Conservation (phyloP, 2,113 vertebrate genomes). For the Gobiocypris rarus region DNA sequence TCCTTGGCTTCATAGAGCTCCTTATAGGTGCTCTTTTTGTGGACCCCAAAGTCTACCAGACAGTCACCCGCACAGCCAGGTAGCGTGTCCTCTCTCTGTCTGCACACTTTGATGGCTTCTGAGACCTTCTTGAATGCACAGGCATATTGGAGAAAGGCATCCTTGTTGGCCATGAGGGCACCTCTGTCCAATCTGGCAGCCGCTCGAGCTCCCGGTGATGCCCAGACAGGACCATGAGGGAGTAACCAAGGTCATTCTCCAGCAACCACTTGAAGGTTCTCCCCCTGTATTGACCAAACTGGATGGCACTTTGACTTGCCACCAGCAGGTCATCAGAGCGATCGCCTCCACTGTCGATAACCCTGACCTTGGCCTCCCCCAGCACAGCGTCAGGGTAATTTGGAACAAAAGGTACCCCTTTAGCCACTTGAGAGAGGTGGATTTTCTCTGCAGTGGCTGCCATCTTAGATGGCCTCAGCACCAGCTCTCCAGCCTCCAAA, state of each 20-base stretch:
- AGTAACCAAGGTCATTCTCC: background rate
- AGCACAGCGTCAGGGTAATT: background rate
- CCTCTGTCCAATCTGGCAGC: background rate
- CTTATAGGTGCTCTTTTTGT: too few relatives aligned
- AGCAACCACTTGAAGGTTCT: slow-evolving; percentile 8
- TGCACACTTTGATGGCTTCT: background rate
- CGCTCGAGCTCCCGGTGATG: background rate
- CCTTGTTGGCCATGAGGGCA: background rate
- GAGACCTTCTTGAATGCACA: background rate
- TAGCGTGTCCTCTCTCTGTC: background rate
- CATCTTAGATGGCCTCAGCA: background rate
- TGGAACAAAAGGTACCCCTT: background rate
- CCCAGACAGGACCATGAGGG: background rate
- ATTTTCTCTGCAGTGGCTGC: background rate
- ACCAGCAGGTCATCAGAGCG: background rate
- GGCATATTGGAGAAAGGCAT: background rate
- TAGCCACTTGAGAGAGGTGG: background rate
- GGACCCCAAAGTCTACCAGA: background rate
- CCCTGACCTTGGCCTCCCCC: background rate
- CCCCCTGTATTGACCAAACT: slow-evolving; percentile 5
- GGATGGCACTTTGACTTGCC: background rate
- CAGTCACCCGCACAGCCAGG: slow-evolving; percentile 4
- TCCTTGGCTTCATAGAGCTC: too few relatives aligned
- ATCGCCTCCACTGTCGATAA: background rate
- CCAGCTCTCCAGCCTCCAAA: background rate